Conservation (phyloP, 2,797 vertebrate species). For the Xiphophorus birchmanni region DNA sequence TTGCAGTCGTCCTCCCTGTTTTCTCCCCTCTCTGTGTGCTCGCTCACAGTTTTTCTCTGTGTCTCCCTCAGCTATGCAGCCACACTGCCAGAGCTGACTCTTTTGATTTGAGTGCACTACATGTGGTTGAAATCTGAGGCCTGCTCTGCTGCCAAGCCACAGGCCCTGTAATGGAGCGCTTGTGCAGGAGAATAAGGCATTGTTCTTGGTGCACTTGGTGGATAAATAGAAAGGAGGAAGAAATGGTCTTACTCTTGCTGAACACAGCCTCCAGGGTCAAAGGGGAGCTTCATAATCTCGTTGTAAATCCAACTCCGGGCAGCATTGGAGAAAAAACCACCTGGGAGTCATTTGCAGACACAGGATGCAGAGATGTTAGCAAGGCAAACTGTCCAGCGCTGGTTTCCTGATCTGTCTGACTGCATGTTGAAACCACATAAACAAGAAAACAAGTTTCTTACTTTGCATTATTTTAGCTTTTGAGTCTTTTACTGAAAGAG, state of each 20-base stretch:
- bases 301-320: constrained; percentile 70
- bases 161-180: constrained; percentile 85
- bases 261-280: constrained; percentile 70
- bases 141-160: constrained; percentile 88
- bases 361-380: constrained; percentile 53
- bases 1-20: constrained; percentile 34
- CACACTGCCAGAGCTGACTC: constrained; percentile 85
- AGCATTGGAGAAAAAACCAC: constrained; percentile 42
- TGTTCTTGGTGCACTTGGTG: constrained; percentile 83
- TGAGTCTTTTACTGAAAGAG: background rate
- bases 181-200: constrained; percentile 88
- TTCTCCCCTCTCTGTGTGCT: constrained; percentile 23
- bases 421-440: constrained; percentile 30
- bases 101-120: constrained; percentile 91
- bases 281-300: constrained; percentile 73
- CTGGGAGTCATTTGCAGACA: constrained; percentile 69
- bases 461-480: background rate
- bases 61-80: constrained; percentile 86
- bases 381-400: constrained; percentile 43
- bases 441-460: constrained; percentile 24
- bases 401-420: constrained; percentile 56
- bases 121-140: constrained; percentile 98
- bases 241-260: constrained; percentile 61
- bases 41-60: constrained; percentile 66
- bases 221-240: constrained; percentile 56